Evolutionary conservation across 2,888 invertebrate genomes (phyloP).

Genomic region (Siphlonurus alternatus): DNA sequence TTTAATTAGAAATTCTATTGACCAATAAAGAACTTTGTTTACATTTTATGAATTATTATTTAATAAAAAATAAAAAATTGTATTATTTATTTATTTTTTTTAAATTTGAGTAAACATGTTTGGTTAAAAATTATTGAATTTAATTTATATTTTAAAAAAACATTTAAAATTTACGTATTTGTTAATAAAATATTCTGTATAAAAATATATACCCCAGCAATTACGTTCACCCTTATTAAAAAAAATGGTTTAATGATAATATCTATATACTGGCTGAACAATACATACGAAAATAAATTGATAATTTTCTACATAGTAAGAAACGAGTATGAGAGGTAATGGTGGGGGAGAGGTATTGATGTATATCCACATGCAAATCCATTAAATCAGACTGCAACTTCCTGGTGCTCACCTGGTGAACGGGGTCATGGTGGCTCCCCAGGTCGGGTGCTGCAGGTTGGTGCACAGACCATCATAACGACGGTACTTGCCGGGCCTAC

Average conservation of each 20-base stretch:
- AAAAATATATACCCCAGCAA: too few relatives aligned
- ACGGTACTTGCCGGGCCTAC: conserved; percentile 74
- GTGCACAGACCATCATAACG: conserved; percentile 78
- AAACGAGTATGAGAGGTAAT: too few relatives aligned
- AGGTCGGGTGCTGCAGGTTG: conserved; percentile 72
- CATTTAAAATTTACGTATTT: too few relatives aligned
- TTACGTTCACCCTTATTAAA: too few relatives aligned
- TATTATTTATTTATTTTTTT: background rate
- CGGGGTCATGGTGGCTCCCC: conserved; percentile 73
- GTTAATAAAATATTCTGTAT: too few relatives aligned
- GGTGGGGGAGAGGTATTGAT: too few relatives aligned
- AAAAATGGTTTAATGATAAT: too few relatives aligned
- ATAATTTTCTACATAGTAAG: background rate
- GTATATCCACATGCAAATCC: too few relatives aligned
- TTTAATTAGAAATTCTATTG: background rate
- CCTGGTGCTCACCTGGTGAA: conserved; percentile 67
- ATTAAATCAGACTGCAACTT: too few relatives aligned
- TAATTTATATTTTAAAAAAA: background rate
- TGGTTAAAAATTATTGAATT: background rate
- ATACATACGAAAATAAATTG: too few relatives aligned
- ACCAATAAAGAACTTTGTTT: background rate
- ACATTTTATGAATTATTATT: too few relatives aligned
- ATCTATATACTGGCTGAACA: too few relatives aligned
- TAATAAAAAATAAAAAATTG: background rate
- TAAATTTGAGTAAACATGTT: background rate